These are phyloP conservation scores for Agonum fuliginosum DNA, from an alignment of 2,888 invertebrate genomes.

Conservation along the genomic window DNA sequence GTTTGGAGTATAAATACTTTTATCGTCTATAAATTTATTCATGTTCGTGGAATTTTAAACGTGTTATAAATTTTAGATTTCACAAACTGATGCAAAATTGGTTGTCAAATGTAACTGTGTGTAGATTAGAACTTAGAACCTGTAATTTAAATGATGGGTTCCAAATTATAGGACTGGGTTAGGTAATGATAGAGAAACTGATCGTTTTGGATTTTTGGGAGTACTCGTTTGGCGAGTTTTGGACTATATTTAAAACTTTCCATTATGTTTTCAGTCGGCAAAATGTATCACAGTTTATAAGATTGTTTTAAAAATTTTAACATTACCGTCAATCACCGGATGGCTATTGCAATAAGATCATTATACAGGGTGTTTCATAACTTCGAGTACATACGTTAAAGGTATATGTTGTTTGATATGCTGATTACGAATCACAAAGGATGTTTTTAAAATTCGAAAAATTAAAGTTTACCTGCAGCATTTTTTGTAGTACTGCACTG, in stretches of 20 bases:
- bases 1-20: not conserved
- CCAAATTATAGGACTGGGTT: not conserved
- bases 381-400: too few relatives aligned
- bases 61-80: not conserved
- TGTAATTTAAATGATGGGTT: not conserved
- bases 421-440: too few relatives aligned
- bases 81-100: not conserved
- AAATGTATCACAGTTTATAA: not conserved
- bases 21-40: not conserved
- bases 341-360: too few relatives aligned
- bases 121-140: not conserved
- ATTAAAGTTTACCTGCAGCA: too few relatives aligned
- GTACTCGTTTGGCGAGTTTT: not conserved
- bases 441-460: too few relatives aligned
- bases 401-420: too few relatives aligned
- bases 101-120: not conserved
- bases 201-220: not conserved
- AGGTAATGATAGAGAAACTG: not conserved
- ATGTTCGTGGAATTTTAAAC: not conserved
- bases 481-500: too few relatives aligned
- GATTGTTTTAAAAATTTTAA: not conserved
- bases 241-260: not conserved
- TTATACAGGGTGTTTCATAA: too few relatives aligned
- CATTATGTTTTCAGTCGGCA: not conserved
- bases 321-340: too few relatives aligned